Evolutionary conservation across 2,888 invertebrate genomes (phyloP).

Genomic region (Ferdinandea cuprea): DNA sequence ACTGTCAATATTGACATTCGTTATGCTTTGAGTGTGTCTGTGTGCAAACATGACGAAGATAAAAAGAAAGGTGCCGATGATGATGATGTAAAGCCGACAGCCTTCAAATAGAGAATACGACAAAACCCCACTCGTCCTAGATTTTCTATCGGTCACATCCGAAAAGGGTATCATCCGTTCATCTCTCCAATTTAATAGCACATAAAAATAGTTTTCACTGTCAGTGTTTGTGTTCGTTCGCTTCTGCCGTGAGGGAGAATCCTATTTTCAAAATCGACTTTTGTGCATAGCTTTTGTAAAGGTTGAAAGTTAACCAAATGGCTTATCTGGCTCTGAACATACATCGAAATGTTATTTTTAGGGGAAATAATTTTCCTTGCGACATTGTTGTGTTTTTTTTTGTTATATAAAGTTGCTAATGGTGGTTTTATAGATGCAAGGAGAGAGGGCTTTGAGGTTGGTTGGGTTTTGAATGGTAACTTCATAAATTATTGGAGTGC

Average conservation of each 20-base stretch:
- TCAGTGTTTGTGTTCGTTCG: not conserved
- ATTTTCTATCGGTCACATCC: constrained; percentile 43
- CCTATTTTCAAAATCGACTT: constrained; percentile 54
- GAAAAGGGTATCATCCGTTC: constrained; percentile 50
- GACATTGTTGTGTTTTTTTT: not conserved
- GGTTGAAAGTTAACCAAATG: constrained; percentile 29
- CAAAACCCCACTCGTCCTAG: constrained; percentile 13
- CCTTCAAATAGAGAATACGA: constrained; percentile 17
- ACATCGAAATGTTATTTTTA: constrained; percentile 7
- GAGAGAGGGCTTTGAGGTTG: too few species aligned
- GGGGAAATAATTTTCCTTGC: constrained; percentile 25
- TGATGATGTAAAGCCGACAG: constrained; percentile 4
- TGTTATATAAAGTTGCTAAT: too few species aligned
- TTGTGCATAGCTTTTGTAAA: constrained; percentile 27
- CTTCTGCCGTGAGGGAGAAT: not conserved
- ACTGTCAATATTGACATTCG: constrained; percentile 66
- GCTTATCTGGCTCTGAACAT: constrained; percentile 52
- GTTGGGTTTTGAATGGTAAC: too few species aligned
- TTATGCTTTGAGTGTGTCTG: constrained; percentile 24
- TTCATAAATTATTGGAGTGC: too few species aligned
- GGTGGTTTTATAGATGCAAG: too few species aligned
- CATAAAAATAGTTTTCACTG: constrained; percentile 54
- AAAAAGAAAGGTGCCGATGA: constrained; percentile 21
- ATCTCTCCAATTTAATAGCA: constrained; percentile 29
- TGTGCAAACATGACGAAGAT: constrained; percentile 43